These are phyloP conservation scores for Xestoiulus laeticollis DNA, from an alignment of 2,888 invertebrate genomes.

Conservation along the genomic window DNA sequence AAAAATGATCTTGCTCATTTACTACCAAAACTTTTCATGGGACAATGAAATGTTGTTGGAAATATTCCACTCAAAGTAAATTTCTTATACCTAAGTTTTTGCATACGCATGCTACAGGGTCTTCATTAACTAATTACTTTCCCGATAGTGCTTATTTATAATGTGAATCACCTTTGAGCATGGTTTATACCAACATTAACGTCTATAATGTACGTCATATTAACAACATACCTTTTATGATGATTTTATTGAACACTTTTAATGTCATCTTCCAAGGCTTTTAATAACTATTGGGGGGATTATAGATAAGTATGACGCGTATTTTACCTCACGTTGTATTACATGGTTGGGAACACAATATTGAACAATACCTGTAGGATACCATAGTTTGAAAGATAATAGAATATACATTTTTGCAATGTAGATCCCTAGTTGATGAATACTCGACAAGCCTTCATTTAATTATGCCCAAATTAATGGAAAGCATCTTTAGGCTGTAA, in stretches of 20 bases:
- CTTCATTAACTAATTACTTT: constrained; percentile 10
- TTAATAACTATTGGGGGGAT: not conserved
- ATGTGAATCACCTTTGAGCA: not conserved
- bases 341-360: too few species aligned
- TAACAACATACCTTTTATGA: not conserved
- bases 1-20: not conserved
- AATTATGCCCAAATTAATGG: too few species aligned
- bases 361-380: too few species aligned
- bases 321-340: not conserved
- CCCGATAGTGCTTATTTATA: not conserved
- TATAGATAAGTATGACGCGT: not conserved
- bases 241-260: not conserved
- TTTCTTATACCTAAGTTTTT: not conserved
- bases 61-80: not conserved
- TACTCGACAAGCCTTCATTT: too few species aligned
- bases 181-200: not conserved
- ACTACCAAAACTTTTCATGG: not conserved
- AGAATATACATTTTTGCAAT: not conserved
- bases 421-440: too few species aligned
- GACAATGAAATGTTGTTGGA: not conserved
- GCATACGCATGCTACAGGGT: not conserved
- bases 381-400: too few species aligned
- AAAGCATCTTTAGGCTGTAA: too few species aligned
- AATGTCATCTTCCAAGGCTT: not conserved
- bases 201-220: not conserved